These are phyloP conservation scores for Tiliacea aurago DNA, from an alignment of 2,888 invertebrate genomes.

Conservation along the genomic window DNA sequence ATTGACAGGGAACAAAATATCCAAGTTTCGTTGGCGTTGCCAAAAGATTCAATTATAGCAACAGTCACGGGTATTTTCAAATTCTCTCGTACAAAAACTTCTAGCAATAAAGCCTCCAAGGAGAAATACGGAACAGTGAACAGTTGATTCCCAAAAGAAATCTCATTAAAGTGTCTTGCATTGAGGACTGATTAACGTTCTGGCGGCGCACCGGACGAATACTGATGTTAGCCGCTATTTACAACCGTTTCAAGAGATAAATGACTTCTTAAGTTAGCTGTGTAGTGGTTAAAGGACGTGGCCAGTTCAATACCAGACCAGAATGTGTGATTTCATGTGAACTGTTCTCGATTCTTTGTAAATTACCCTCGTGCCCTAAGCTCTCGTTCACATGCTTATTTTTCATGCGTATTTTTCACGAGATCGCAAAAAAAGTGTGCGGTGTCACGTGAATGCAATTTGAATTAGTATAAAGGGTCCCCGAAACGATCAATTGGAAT, in stretches of 20 bases:
- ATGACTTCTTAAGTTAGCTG: conserved; percentile 54
- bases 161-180: conserved; percentile 85
- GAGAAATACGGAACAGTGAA: conserved; percentile 68
- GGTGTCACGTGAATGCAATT: neutral
- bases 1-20: conserved; percentile 46
- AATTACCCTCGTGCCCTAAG: neutral
- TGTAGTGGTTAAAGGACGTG: conserved; percentile 16
- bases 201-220: conserved; percentile 71
- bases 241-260: conserved; percentile 66
- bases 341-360: neutral
- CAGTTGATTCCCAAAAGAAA: conserved; percentile 82
- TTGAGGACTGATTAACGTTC: conserved; percentile 82
- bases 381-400: neutral
- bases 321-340: conserved; percentile 33
- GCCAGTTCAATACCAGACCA: conserved; percentile 3
- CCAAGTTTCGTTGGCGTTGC: conserved; percentile 28
- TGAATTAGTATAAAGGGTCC: neutral
- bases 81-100: conserved; percentile 62
- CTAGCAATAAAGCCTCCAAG: conserved; percentile 62
- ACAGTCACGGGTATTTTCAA: conserved; percentile 55
- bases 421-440: neutral
- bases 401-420: neutral
- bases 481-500: no score
- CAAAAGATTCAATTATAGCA: conserved; percentile 60
- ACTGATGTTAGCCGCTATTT: conserved; percentile 71